Evolutionary conservation across 2,113 vertebrate species (phyloP).

Genomic region (Numida meleagris): DNA sequence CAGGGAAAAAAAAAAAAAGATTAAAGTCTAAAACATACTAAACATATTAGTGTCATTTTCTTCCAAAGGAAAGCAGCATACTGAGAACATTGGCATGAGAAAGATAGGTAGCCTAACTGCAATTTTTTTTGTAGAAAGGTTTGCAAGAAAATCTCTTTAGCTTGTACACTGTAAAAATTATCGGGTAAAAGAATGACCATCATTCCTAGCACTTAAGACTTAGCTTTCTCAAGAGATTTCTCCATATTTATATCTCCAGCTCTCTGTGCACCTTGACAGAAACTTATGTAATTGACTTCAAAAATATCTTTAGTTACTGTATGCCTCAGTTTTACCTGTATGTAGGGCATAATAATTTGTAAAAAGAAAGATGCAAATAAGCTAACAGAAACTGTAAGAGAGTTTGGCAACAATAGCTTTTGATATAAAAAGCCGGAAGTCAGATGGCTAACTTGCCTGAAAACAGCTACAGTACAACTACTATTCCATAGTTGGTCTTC

Average conservation of each 20-base stretch:
- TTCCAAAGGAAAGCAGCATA: not conserved
- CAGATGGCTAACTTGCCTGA: not conserved
- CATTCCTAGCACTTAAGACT: not conserved
- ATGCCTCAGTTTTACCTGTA: not conserved
- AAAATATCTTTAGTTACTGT: not conserved
- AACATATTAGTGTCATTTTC: not conserved
- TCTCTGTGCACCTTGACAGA: not conserved
- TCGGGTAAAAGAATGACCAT: not conserved
- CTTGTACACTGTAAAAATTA: rapidly evolving
- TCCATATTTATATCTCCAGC: not conserved
- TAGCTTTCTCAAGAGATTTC: not conserved
- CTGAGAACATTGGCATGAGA: not conserved
- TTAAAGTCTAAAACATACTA: not conserved
- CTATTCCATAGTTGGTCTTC: not conserved
- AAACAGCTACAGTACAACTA: not conserved
- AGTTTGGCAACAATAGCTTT: not conserved
- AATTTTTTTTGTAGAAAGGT: not conserved
- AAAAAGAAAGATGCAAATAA: not conserved
- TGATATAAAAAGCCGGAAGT: not conserved
- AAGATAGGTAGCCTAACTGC: not conserved
- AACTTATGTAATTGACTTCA: not conserved
- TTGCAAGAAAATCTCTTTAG: not conserved
- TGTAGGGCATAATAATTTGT: not conserved
- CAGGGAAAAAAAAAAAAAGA: too few relatives aligned
- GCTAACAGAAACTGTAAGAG: not conserved